A percentile compares a stretch with the other conserved stretches of the same genome.
Conservation (phyloP, 2,113 vertebrate genomes). For the Dicaeum eximium region DNA sequence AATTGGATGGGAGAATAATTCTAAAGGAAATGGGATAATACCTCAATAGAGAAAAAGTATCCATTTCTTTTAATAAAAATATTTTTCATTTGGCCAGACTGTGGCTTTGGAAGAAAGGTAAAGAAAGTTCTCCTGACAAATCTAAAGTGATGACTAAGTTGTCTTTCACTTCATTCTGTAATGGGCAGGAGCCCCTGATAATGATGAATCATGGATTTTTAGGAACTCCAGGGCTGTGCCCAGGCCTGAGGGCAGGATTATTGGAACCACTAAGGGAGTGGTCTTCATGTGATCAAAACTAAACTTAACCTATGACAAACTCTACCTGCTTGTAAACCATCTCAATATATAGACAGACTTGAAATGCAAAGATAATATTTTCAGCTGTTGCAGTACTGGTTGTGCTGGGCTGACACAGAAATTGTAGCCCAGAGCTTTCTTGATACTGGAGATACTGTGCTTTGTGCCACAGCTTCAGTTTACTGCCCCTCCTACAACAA, state of each 20-base stretch:
- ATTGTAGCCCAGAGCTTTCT: not conserved
- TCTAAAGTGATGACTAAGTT: slow-evolving; percentile 1
- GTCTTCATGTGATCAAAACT: not conserved
- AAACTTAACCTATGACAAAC: not conserved
- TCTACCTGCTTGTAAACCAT: not conserved
- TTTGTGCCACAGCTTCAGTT: not conserved
- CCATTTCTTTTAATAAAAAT: not conserved
- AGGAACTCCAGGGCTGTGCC: not conserved
- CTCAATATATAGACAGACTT: not conserved
- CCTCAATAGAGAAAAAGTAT: not conserved
- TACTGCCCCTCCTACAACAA: not conserved
- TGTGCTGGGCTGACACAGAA: not conserved
- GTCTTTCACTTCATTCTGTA: not conserved
- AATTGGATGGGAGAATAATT: not conserved
- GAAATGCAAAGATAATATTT: not conserved
- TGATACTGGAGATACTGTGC: not conserved
- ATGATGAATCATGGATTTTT: slow-evolving; percentile 15
- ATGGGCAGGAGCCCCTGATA: not conserved
- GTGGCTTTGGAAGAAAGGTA: not conserved
- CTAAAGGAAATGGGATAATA: not conserved
- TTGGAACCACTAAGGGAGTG: not conserved
- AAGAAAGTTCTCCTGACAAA: not conserved
- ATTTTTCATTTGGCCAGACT: not conserved
- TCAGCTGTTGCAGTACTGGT: not conserved
- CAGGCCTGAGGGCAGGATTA: not conserved